phyloP scores from a whole-genome alignment of 2,888 invertebrate species.

The Meiosimyza decipiens region DNA sequence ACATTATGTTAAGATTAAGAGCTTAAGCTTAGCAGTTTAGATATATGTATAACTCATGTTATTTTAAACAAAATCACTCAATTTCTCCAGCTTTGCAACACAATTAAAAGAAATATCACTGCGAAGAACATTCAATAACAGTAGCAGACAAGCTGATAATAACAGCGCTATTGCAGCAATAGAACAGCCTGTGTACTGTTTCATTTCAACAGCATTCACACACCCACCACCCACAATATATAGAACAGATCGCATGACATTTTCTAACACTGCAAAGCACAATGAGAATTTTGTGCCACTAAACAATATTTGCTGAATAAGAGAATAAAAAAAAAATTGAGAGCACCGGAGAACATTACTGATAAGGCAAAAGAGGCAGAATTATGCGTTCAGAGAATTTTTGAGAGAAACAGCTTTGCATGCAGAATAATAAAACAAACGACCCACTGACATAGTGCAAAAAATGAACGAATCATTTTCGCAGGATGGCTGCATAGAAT shows the following conservation, averaged over 20 bases:
- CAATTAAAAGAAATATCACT: neutral
- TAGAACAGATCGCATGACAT: constrained; percentile 9
- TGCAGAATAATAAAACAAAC: no score
- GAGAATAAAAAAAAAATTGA: neutral
- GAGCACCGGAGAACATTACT: no score
- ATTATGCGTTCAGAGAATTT: neutral
- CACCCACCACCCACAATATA: constrained; percentile 1
- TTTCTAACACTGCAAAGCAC: neutral
- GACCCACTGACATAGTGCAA: no score
- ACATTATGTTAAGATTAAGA: no score
- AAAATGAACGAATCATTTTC: no score
- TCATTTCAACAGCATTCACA: constrained; percentile 8
- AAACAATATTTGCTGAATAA: constrained; percentile 3
- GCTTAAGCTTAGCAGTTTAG: no score
- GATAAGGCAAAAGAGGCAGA: neutral
- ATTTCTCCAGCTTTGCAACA: neutral
- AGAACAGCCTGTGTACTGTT: neutral
- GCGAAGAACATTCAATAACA: neutral
- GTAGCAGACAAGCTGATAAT: neutral
- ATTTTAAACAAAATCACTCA: neutral
- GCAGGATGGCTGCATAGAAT: no score
- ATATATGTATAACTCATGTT: no score
- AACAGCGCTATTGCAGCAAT: neutral
- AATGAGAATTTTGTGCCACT: neutral
- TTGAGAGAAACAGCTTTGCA: neutral